Conservation (phyloP, 2,113 vertebrate species). For the Python bivittatus region DNA sequence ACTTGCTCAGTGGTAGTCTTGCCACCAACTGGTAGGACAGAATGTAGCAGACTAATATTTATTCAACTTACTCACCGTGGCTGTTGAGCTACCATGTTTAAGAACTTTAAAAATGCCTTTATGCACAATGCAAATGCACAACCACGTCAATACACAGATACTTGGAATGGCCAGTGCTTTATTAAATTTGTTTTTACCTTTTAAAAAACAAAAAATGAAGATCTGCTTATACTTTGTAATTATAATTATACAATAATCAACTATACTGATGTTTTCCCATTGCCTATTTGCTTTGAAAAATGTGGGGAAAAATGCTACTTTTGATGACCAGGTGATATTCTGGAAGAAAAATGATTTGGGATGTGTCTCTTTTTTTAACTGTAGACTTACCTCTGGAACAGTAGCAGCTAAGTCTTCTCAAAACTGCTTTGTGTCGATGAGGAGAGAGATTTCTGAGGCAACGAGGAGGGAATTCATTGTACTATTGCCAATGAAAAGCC, state of each 20-base stretch:
- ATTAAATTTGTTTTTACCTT: not conserved
- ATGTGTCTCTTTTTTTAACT: not conserved
- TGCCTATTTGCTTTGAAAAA: slow-evolving; percentile 1
- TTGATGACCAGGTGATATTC: not conserved
- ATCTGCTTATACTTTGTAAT: rapidly evolving
- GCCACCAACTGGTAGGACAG: not conserved
- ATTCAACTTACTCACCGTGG: not conserved
- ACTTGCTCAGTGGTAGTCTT: not conserved
- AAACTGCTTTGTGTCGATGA: slow-evolving; percentile 68
- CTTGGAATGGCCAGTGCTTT: not conserved
- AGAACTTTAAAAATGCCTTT: not conserved
- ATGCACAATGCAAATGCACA: not conserved
- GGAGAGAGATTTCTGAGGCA: slow-evolving; percentile 59
- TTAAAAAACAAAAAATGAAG: not conserved
- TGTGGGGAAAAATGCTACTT: not conserved
- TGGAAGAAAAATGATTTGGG: not conserved
- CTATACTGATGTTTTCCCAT: rapidly evolving
- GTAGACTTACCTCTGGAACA: slow-evolving; percentile 58
- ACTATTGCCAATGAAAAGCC: slow-evolving; percentile 75
- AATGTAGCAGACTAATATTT: not conserved
- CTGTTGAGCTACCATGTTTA: not conserved
- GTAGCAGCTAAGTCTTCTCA: slow-evolving; percentile 57
- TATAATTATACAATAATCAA: no score
- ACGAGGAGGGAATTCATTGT: not conserved
- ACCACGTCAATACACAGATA: not conserved